Base-by-base conservation (phyloP, 2,888 invertebrate genomes). In the Xylophagus ater region DNA sequence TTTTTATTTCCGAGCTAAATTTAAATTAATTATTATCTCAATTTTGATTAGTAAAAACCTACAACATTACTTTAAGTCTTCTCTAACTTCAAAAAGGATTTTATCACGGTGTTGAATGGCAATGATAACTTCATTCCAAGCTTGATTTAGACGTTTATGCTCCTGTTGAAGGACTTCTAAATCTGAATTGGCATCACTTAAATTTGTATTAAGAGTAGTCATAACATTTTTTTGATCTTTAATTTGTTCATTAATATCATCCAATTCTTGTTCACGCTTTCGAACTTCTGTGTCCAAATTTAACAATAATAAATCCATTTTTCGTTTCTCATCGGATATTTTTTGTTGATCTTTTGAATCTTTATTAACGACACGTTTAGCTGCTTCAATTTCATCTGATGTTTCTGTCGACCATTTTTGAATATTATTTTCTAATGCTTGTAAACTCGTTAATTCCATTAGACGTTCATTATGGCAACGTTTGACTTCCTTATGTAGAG, bases 111-210 rank as follows among this genome's bases (percentile, higher is more conserved):
- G 74, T 15, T 72, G 69, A 44, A 85, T 80, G 41, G 77, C 77
- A 9, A 76, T 67, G 3, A 86, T 69, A 26, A 84, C 79, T 10
- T 78, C 74, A 54, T 80, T 78, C 85, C 85, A 86, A 5, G 81
- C 70, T 50, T 75, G 74, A 45, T 79, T 69, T 13, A 85, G 64
- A 4, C 76, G 74, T 25, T 74, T 74, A 44, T 81, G 76, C 50
- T 85, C 84, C 33, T 72, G 64, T 50, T 80, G 76, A 34, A 84
- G 55, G 15, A 75, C 77, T 54, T 82, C 80, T 15, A 85, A 62
- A 53, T 85, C 84, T 0, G 78, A 73, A 43, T 77, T 78, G n/a
- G 78, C 78, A 44, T 78, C 71, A 1, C 77, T 73, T 19, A 81
- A 72, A 56, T 76, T 66, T 51, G 70, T 68, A 25, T 69, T 68